These are phyloP conservation scores for Lypha dubia DNA, from an alignment of 2,888 invertebrate species.

Conservation along the genomic window DNA sequence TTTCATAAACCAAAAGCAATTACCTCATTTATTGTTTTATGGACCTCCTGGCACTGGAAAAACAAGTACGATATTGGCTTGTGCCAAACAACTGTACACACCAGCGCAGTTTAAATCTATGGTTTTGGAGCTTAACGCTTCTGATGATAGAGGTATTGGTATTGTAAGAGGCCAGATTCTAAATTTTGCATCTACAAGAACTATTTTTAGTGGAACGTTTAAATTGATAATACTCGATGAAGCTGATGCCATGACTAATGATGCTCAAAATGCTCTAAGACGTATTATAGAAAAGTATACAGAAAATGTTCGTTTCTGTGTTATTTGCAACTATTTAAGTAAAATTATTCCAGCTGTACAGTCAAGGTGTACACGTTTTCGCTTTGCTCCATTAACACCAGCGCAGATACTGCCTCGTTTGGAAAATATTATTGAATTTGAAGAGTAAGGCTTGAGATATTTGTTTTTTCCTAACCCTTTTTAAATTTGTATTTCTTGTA, in stretches of 20 bases:
- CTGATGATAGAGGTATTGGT: constrained; percentile 98
- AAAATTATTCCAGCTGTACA: constrained; percentile 99
- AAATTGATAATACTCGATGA: constrained; percentile 99
- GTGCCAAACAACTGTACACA: constrained; percentile 95
- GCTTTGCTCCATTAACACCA: constrained; percentile 94
- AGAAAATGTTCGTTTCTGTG: constrained; percentile 98
- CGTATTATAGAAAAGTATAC: constrained; percentile 99
- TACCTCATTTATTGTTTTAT: constrained; percentile 98
- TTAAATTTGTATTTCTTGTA: not conserved
- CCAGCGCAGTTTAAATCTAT: constrained; percentile 96
- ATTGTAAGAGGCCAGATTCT: constrained; percentile 97
- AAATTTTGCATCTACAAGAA: constrained; percentile 97
- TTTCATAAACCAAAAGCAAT: constrained; percentile 94
- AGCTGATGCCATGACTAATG: constrained; percentile 99
- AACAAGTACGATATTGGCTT: constrained; percentile 98
- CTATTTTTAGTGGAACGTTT: constrained; percentile 96
- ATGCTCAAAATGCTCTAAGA: constrained; percentile 98
- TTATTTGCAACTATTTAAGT: constrained; percentile 99
- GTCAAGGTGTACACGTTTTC: constrained; percentile 97
- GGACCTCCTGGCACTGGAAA: constrained; percentile 99
- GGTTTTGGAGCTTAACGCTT: constrained; percentile 97
- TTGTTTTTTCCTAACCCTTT: not conserved
- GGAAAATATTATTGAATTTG: constrained; percentile 91
- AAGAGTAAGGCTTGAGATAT: constrained; percentile 86
- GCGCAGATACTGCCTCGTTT: constrained; percentile 95